phyloP scores from a whole-genome alignment of 2,113 vertebrate species.

The Siphamia tubifer region DNA sequence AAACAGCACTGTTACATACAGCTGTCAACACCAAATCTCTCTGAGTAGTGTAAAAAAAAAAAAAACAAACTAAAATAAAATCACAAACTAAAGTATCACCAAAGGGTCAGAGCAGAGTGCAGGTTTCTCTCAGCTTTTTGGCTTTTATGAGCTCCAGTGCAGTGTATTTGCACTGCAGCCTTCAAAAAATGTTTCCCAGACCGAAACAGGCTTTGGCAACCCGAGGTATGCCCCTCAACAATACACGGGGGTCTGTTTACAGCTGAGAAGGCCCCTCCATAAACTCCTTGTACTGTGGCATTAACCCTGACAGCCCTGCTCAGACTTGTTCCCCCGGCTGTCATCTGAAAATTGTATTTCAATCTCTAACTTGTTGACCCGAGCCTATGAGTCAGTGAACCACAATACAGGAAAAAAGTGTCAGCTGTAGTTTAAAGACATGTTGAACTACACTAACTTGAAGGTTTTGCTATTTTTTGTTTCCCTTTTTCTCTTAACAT shows the following conservation, averaged over 20 bases:
- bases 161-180: conserved; percentile 65
- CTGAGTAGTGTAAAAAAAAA: conserved; percentile 6
- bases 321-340: conserved; percentile 3
- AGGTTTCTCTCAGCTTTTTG: conserved; percentile 60
- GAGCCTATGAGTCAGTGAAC: conserved; percentile 35
- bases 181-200: conserved; percentile 58
- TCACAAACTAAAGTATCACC: conserved; percentile 46
- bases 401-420: conserved; percentile 35
- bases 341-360: conserved; percentile 33
- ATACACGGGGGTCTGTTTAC: conserved; percentile 72
- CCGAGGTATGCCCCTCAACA: conserved; percentile 63
- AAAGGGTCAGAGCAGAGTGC: conserved; percentile 43
- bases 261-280: conserved; percentile 59
- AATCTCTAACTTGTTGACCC: conserved; percentile 51
- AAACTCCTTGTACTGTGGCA: conserved; percentile 44
- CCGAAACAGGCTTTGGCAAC: conserved; percentile 57
- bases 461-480: conserved; percentile 23
- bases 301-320: not conserved
- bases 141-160: conserved; percentile 64
- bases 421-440: conserved; percentile 19
- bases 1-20: conserved; percentile 10
- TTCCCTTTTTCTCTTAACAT: conserved; percentile 18
- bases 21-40: conserved; percentile 23
- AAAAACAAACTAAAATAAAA: too few relatives aligned
- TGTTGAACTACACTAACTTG: not conserved